phyloP scores from a whole-genome alignment of 2,113 vertebrate genomes.

The Danionella cerebrum region DNA sequence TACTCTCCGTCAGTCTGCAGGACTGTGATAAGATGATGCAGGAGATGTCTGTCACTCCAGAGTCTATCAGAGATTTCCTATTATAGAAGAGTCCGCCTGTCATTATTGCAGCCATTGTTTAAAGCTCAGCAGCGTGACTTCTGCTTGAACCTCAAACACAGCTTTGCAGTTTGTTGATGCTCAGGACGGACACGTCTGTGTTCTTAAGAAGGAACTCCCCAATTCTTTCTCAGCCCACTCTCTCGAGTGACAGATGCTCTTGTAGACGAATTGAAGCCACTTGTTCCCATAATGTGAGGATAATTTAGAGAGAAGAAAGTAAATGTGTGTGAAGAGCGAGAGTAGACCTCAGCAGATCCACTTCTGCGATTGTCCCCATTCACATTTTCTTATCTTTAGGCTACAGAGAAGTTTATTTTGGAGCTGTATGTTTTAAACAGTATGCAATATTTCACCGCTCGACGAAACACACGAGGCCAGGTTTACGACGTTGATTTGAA shows the following conservation, averaged over 20 bases:
- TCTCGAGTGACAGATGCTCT: not conserved
- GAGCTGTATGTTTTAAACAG: no score
- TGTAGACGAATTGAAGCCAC: not conserved
- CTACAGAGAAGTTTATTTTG: no score
- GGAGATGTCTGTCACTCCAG: not conserved
- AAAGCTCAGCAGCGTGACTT: not conserved
- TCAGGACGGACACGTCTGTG: no score
- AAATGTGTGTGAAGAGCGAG: not conserved
- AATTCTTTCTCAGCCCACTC: not conserved
- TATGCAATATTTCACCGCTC: no score
- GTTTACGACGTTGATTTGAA: no score
- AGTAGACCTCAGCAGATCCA: slow-evolving; percentile 14
- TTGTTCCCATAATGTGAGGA: slow-evolving; percentile 8
- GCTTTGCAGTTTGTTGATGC: no score
- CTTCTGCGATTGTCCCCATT: no score
- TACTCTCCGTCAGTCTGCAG: not conserved
- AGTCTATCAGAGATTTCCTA: not conserved
- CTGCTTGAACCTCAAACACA: not conserved
- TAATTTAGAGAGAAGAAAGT: slow-evolving; percentile 1
- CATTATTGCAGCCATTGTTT: slow-evolving; percentile 5
- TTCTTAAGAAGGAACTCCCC: no score
- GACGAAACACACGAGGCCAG: no score
- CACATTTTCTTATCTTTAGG: slow-evolving; percentile 12
- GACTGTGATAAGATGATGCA: slow-evolving; percentile 14
- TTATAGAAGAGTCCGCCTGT: not conserved